Conservation (phyloP, 2,888 invertebrate species). For the Dicycla oo region DNA sequence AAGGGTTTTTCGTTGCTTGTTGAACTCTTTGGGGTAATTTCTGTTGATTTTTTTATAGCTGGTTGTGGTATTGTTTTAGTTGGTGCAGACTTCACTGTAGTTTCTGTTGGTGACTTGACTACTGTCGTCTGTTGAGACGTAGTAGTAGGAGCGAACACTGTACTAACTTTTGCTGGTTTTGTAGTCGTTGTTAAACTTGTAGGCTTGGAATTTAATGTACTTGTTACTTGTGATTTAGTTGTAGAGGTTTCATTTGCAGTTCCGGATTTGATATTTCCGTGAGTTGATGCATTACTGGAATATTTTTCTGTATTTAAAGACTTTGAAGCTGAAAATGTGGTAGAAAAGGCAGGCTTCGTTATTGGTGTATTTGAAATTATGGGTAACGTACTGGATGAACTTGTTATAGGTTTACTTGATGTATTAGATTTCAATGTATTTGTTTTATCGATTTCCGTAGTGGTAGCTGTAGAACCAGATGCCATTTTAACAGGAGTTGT, state of each 20-base stretch:
- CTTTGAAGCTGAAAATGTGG: conserved; percentile 11
- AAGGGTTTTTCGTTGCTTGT: conserved; percentile 47
- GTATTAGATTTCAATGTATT: conserved; percentile 35
- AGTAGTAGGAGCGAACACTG: conserved; percentile 35
- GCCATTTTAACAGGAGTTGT: conserved; percentile 16
- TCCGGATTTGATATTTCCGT: conserved; percentile 32
- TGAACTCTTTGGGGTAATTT: conserved; percentile 41
- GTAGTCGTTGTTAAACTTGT: conserved; percentile 28
- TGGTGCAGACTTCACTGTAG: conserved; percentile 35
- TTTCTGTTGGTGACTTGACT: conserved; percentile 26
- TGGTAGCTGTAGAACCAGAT: neutral
- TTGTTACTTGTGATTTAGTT: conserved; percentile 48
- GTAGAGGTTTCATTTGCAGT: conserved; percentile 34
- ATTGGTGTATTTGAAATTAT: conserved; percentile 18
- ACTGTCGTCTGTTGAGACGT: conserved; percentile 33
- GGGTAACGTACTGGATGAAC: conserved; percentile 16
- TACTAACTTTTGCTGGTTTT: conserved; percentile 41
- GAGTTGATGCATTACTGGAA: conserved; percentile 42
- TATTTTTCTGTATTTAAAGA: conserved; percentile 19
- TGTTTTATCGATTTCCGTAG: conserved; percentile 15
- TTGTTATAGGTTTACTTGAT: conserved; percentile 43
- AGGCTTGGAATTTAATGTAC: conserved; percentile 28
- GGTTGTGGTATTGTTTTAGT: conserved; percentile 39
- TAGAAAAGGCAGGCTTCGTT: conserved; percentile 7
- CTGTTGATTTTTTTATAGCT: conserved; percentile 38